phyloP scores from a whole-genome alignment of 2,888 invertebrate genomes.

The Camptogramma bilineatum region DNA sequence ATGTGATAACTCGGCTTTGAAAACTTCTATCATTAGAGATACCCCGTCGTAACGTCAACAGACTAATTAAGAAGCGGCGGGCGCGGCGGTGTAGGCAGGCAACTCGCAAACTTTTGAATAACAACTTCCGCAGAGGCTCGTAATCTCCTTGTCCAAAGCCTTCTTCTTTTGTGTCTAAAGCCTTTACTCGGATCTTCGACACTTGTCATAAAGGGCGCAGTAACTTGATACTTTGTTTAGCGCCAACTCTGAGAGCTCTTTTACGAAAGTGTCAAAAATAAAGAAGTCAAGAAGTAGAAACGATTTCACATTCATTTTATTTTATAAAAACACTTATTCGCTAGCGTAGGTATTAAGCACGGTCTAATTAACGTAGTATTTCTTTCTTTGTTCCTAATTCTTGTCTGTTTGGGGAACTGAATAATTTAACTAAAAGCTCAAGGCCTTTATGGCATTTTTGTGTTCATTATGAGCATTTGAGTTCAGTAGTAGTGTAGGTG shows the following conservation, averaged over 20 bases:
- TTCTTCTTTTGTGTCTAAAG: conserved; percentile 1
- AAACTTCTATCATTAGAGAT: conserved; percentile 6
- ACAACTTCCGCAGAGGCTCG: conserved; percentile 21
- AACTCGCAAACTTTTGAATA: conserved; percentile 26
- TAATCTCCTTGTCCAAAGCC: conserved; percentile 16
- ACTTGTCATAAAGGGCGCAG: conserved; percentile 5
- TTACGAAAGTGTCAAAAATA: neutral
- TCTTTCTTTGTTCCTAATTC: neutral
- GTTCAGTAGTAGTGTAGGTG: neutral
- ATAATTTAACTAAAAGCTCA: neutral
- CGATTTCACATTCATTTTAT: neutral
- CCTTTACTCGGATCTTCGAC: conserved; percentile 11
- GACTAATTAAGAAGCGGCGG: conserved; percentile 19
- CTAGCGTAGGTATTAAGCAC: neutral
- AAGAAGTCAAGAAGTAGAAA: neutral
- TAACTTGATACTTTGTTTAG: conserved; percentile 2
- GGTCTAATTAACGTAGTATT: neutral
- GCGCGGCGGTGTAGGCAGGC: neutral
- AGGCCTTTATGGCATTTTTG: neutral
- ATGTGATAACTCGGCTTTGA: neutral
- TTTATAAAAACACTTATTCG: neutral
- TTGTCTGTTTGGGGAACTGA: neutral
- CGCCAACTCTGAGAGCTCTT: neutral
- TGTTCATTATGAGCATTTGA: neutral
- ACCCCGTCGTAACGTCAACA: conserved; percentile 6